These are phyloP conservation scores for Plusia festucae DNA, from an alignment of 2,888 invertebrate species.

Conservation along the genomic window DNA sequence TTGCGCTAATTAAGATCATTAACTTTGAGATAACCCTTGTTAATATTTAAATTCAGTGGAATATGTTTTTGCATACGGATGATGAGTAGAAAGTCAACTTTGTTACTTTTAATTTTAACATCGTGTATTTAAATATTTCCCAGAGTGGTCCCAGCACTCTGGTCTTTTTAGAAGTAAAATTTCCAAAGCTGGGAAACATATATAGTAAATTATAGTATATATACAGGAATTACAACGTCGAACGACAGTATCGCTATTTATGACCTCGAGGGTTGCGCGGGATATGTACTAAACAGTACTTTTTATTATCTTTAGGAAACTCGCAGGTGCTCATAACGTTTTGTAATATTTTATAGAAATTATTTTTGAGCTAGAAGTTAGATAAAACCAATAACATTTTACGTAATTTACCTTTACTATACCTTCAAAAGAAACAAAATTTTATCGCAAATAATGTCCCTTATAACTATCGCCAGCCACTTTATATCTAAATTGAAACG, in stretches of 20 bases:
- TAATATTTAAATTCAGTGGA: neutral
- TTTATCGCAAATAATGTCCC: neutral
- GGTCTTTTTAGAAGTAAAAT: neutral
- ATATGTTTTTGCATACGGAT: neutral
- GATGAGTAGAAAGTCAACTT: neutral
- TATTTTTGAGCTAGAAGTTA: neutral
- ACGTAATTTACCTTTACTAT: neutral
- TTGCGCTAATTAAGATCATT: conserved; percentile 1
- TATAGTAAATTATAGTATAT: too few relatives aligned
- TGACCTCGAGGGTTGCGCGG: neutral
- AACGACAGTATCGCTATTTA: conserved; percentile 4
- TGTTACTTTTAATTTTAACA: neutral
- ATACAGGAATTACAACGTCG: neutral
- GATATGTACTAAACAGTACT: conserved; percentile 1
- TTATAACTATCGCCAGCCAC: neutral
- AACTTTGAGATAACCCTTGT: neutral
- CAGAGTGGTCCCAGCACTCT: neutral
- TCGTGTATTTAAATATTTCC: neutral
- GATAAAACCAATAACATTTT: too few relatives aligned
- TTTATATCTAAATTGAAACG: neutral
- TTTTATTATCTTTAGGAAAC: neutral
- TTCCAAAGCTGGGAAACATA: neutral
- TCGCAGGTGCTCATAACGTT: neutral
- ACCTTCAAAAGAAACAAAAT: neutral
- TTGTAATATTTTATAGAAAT: neutral